Evolutionary conservation across 2,888 invertebrate species (phyloP).

Genomic region (Drosophila formosana): DNA sequence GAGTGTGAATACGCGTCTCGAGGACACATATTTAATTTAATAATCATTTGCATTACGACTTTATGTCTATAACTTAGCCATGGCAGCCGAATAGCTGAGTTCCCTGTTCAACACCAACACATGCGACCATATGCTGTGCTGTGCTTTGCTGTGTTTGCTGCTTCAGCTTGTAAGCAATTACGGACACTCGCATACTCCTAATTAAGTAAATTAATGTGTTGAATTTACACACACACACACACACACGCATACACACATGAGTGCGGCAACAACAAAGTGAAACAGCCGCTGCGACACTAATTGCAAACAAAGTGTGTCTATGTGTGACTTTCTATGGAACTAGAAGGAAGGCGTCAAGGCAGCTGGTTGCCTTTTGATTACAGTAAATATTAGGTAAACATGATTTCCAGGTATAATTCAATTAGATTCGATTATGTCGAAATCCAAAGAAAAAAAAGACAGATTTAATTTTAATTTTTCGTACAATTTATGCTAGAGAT

Average conservation of each 20-base stretch:
- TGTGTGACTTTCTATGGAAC: constrained; percentile 21
- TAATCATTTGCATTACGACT: constrained; percentile 69
- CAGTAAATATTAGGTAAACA: constrained; percentile 16
- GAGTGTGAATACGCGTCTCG: constrained; percentile 20
- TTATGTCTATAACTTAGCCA: constrained; percentile 43
- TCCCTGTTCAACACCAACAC: constrained; percentile 29
- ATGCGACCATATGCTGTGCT: constrained; percentile 65
- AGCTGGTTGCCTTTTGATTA: not conserved
- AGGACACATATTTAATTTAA: constrained; percentile 74
- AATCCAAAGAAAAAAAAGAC: not conserved
- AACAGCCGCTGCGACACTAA: constrained; percentile 79
- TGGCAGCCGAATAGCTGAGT: not conserved
- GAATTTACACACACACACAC: constrained; percentile 60
- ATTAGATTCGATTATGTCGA: not conserved
- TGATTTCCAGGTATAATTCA: not conserved
- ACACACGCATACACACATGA: constrained; percentile 17
- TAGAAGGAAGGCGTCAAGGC: constrained; percentile 14
- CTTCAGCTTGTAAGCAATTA: constrained; percentile 73
- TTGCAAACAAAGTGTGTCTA: constrained; percentile 71
- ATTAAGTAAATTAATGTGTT: constrained; percentile 78
- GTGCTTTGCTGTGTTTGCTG: constrained; percentile 11
- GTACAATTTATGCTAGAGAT: constrained; percentile 5
- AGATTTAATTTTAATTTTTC: not conserved
- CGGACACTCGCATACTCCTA: constrained; percentile 74
- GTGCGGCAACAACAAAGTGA: constrained; percentile 66